Evolutionary conservation across 2,113 vertebrate genomes (phyloP).

Genomic region (Columbina picui): DNA sequence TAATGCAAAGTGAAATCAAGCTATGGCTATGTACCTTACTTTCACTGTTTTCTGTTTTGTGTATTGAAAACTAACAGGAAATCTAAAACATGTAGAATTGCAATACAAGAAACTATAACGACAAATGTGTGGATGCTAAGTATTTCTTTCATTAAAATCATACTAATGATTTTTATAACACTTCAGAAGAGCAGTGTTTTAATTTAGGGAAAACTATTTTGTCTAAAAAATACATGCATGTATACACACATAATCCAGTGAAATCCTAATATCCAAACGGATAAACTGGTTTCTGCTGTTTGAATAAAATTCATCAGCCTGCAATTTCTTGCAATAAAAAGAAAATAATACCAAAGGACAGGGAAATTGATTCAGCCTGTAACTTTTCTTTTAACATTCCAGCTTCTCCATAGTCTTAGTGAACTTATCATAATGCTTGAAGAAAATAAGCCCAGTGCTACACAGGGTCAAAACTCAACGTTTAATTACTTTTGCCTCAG

Average conservation of each 20-base stretch:
- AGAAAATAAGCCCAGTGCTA: background rate
- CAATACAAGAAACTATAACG: background rate
- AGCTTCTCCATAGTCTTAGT: background rate
- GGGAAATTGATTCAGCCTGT: background rate
- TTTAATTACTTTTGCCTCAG: background rate
- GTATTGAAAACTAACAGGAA: background rate
- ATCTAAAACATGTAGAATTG: background rate
- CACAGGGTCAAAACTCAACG: background rate
- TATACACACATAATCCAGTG: background rate
- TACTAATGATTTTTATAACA: background rate
- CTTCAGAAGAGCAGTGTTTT: background rate
- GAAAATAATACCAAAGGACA: background rate
- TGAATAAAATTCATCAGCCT: background rate
- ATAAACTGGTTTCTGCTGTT: background rate
- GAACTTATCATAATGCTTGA: background rate
- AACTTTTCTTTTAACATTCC: background rate
- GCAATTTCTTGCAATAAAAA: background rate
- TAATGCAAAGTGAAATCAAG: background rate
- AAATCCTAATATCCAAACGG: background rate
- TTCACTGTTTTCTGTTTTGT: background rate
- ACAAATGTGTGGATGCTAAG: background rate
- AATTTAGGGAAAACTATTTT: background rate
- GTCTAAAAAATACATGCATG: background rate
- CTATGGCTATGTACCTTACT: background rate
- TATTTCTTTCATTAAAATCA: background rate